A percentile compares a stretch with the other conserved stretches of the same genome.
These are phyloP conservation scores for Bradypus variegatus DNA, from an alignment of 2,797 vertebrate genomes.

Conservation along the genomic window DNA sequence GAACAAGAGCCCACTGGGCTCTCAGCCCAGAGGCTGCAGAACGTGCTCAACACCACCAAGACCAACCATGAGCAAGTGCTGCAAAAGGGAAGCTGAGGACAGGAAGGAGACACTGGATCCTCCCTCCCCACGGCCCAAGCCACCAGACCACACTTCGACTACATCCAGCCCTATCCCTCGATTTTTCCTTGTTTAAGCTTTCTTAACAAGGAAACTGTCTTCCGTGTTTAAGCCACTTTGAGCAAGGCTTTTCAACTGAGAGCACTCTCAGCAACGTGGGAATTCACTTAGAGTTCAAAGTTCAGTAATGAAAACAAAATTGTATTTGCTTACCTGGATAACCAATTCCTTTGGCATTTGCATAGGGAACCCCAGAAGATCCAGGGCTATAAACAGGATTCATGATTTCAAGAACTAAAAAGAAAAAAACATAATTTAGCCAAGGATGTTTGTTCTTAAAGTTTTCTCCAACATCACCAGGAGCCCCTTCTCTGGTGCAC, in stretches of 20 bases:
- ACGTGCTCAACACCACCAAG: background rate
- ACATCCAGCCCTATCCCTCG: background rate
- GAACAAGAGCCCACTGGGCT: background rate
- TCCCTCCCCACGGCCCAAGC: background rate
- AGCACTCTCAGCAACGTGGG: background rate
- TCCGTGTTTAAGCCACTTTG: background rate
- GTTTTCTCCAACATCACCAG: background rate
- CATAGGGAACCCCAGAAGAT: slow-evolving; percentile 94
- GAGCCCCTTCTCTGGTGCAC: background rate
- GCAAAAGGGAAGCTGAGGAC: background rate
- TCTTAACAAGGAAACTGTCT: background rate
- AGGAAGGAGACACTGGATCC: background rate
- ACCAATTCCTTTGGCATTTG: slow-evolving; percentile 95
- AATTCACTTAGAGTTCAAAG: background rate
- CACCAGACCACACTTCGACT: background rate
- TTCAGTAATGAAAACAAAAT: slow-evolving; percentile 31
- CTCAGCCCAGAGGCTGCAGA: background rate
- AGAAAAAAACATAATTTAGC: slow-evolving; percentile 50
- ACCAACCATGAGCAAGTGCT: background rate
- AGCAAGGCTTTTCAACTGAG: background rate
- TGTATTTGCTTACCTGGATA: slow-evolving; percentile 85
- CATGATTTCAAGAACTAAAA: slow-evolving; percentile 83
- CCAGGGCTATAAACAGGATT: slow-evolving; percentile 98
- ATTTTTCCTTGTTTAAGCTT: no score
- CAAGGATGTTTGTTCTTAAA: background rate